Conservation (phyloP, 2,888 invertebrate genomes). For the Cyaniris semiargus region DNA sequence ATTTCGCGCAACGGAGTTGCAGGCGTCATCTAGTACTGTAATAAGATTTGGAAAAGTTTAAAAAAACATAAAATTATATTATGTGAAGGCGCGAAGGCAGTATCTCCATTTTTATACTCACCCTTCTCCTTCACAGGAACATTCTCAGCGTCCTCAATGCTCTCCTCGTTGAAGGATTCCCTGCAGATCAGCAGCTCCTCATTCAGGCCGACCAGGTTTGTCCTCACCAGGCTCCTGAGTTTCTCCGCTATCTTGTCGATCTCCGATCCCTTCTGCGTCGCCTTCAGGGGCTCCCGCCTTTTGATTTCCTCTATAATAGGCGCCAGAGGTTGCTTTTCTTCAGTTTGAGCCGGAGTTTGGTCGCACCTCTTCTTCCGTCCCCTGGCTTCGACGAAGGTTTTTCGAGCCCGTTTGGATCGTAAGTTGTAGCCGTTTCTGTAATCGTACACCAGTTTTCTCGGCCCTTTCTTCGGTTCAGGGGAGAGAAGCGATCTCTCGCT, state of each 20-base stretch:
- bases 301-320: slow-evolving; percentile 72
- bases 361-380: slow-evolving; percentile 47
- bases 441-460: slow-evolving; percentile 47
- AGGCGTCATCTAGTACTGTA: too few species aligned
- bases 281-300: slow-evolving; percentile 58
- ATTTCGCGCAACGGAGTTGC: too few species aligned
- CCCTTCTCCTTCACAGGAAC: slow-evolving; percentile 44
- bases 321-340: slow-evolving; percentile 58
- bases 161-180: slow-evolving; percentile 60
- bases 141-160: slow-evolving; percentile 40
- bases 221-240: slow-evolving; percentile 61
- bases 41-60: too few species aligned
- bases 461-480: slow-evolving; percentile 49
- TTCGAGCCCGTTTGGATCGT: slow-evolving; percentile 62
- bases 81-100: too few species aligned
- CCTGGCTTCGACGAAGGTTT: slow-evolving; percentile 54
- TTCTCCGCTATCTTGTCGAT: slow-evolving; percentile 75
- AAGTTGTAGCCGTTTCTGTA: slow-evolving; percentile 64
- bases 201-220: slow-evolving; percentile 55
- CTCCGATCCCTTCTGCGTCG: slow-evolving; percentile 54
- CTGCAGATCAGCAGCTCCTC: slow-evolving; percentile 63
- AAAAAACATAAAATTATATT: too few species aligned
- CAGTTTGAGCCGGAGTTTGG: slow-evolving; percentile 43
- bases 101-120: slow-evolving; percentile 34
- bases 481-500: slow-evolving; percentile 57